Percentiles rank a stretch among this genome's conserved stretches.
Evolutionary conservation across 1,140 invertebrate genomes (phyloP).

Genomic region (Lepidurus packardi): DNA sequence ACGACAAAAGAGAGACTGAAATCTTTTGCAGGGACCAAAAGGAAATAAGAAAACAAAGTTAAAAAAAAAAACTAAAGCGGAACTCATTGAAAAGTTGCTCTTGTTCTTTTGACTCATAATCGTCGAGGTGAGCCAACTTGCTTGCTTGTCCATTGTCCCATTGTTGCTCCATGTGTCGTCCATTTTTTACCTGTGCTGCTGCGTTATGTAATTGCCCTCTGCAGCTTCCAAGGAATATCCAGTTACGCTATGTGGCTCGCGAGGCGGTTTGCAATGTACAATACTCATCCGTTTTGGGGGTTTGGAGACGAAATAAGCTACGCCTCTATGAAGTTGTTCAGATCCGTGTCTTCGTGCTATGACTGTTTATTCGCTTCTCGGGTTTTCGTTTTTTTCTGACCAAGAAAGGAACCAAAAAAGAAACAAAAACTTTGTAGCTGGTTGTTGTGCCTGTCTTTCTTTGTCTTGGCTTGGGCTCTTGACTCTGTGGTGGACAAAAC

Average conservation of each 20-base stretch:
- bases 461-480: neutral
- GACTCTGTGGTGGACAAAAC: no score
- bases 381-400: neutral
- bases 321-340: neutral
- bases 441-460: conserved; percentile 18
- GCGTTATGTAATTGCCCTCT: neutral
- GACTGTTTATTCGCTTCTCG: neutral
- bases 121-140: neutral
- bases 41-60: neutral
- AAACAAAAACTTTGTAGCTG: neutral
- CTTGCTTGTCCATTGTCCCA: neutral
- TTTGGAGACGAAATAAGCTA: neutral
- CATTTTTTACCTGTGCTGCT: conserved; percentile 1
- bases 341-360: neutral
- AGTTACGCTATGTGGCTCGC: neutral
- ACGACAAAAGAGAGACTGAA: neutral
- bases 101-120: neutral
- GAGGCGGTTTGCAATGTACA: neutral
- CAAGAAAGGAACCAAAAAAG: neutral
- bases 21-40: conserved; percentile 14
- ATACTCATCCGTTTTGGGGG: neutral
- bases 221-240: conserved; percentile 15
- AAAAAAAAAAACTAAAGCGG: neutral
- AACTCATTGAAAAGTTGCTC: conserved; percentile 15
- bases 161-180: neutral